Evolutionary conservation across 2,113 vertebrate genomes (phyloP).

Genomic region (Sorex araneus): DNA sequence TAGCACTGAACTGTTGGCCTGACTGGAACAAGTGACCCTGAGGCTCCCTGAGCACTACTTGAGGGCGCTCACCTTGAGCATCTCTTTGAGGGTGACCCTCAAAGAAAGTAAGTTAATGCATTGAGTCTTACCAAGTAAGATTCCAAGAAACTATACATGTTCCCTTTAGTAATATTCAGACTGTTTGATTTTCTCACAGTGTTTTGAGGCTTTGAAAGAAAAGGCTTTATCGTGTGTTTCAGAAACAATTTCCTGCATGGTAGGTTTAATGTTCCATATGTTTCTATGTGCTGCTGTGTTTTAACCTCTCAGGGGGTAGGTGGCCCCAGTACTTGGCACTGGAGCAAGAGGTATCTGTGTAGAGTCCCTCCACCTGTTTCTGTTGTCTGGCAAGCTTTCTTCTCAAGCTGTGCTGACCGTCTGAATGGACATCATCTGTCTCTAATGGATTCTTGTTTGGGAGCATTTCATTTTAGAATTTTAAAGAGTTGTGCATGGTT

Average conservation of each 20-base stretch:
- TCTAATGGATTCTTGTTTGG: neutral
- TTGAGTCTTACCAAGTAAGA: neutral
- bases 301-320: neutral
- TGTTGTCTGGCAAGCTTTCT: neutral
- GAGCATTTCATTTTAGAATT: conserved; percentile 20
- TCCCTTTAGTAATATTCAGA: neutral
- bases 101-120: too few species aligned
- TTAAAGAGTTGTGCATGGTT: neutral
- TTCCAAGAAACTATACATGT: neutral
- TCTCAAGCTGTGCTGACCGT: neutral
- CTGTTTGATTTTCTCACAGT: neutral
- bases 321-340: neutral
- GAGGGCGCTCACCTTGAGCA: too few species aligned
- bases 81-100: too few species aligned
- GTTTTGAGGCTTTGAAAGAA: too few species aligned
- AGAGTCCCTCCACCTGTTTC: neutral
- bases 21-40: too few species aligned
- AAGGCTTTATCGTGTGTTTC: conserved; percentile 16
- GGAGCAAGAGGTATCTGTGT: neutral
- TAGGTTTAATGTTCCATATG: neutral
- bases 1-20: too few species aligned
- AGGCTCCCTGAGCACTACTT: too few species aligned
- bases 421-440: neutral
- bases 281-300: neutral
- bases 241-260: neutral